A percentile compares a stretch with the other conserved stretches of the same genome.
Conservation (phyloP, 2,797 vertebrate species). For the Cossypha dichroa region DNA sequence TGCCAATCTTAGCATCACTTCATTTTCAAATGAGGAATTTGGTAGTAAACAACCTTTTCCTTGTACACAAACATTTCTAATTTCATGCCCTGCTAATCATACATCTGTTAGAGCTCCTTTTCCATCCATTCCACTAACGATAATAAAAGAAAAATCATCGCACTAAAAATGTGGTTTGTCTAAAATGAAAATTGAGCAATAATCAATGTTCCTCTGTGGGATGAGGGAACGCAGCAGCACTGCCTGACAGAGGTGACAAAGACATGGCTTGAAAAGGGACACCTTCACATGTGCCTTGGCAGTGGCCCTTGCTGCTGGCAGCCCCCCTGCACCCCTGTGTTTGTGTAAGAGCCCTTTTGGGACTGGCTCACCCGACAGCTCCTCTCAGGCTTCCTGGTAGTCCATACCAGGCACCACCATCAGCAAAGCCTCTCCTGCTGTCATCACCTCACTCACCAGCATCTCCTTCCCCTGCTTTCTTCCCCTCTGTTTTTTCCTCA, state of each 20-base stretch:
- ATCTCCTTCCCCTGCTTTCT: not conserved
- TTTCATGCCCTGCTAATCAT: constrained; percentile 80
- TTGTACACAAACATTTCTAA: constrained; percentile 76
- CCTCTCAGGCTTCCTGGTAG: not conserved
- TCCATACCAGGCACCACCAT: not conserved
- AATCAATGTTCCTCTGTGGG: constrained; percentile 52
- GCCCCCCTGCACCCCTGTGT: not conserved
- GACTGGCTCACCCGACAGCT: not conserved
- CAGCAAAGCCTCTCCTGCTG: not conserved
- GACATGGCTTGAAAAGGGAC: not conserved
- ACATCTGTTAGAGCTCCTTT: constrained; percentile 75
- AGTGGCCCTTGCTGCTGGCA: not conserved
- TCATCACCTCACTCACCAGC: not conserved
- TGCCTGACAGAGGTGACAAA: not conserved
- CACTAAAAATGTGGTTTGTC: constrained; percentile 66
- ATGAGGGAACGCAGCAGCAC: not conserved
- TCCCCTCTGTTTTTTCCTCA: not conserved
- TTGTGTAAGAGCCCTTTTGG: not conserved
- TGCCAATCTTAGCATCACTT: constrained; percentile 47
- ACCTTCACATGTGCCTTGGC: accelerated
- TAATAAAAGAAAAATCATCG: constrained; percentile 65
- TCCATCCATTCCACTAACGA: constrained; percentile 50
- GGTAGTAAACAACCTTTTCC: constrained; percentile 72
- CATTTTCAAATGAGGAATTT: constrained; percentile 67
- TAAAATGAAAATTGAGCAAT: constrained; percentile 65